Conservation (phyloP, 35 echinoderm and acorn worm species). For the Chiridota heheva region DNA sequence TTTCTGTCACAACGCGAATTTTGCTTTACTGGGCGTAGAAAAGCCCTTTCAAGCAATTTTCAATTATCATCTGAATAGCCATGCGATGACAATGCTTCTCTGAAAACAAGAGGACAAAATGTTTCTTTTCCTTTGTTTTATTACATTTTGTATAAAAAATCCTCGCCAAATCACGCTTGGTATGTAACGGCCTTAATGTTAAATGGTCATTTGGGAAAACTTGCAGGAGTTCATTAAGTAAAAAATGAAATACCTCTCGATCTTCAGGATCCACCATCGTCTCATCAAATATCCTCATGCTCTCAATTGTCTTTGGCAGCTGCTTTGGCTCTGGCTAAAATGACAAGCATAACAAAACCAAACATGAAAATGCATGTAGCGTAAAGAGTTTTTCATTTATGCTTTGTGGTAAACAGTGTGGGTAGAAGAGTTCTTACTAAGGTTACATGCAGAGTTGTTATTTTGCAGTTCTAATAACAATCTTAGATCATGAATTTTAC, state of each 20-base stretch:
- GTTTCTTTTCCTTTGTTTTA: too few species aligned
- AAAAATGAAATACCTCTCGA: constrained; percentile 93
- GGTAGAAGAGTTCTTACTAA: not conserved
- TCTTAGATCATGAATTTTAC: not conserved
- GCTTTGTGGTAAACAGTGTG: not conserved
- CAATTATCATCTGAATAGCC: too few species aligned
- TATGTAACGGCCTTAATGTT: too few species aligned
- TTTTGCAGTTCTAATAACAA: not conserved
- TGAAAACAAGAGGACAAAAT: too few species aligned
- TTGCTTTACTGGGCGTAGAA: too few species aligned
- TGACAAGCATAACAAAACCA: not conserved
- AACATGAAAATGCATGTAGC: not conserved
- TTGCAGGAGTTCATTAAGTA: too few species aligned
- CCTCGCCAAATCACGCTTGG: too few species aligned
- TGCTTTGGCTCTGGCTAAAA: constrained; percentile 79
- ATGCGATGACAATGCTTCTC: too few species aligned
- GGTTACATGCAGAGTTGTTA: not conserved
- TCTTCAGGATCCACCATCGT: constrained; percentile 98
- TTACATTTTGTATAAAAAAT: too few species aligned
- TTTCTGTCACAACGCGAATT: too few species aligned
- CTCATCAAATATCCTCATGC: constrained; percentile 91
- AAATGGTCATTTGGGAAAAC: too few species aligned
- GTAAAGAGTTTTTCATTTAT: not conserved
- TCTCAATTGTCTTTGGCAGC: constrained; percentile 93
- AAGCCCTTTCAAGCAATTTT: too few species aligned